Evolutionary conservation across 2,797 vertebrate genomes (phyloP).

Genomic region (Taeniopygia guttata): DNA sequence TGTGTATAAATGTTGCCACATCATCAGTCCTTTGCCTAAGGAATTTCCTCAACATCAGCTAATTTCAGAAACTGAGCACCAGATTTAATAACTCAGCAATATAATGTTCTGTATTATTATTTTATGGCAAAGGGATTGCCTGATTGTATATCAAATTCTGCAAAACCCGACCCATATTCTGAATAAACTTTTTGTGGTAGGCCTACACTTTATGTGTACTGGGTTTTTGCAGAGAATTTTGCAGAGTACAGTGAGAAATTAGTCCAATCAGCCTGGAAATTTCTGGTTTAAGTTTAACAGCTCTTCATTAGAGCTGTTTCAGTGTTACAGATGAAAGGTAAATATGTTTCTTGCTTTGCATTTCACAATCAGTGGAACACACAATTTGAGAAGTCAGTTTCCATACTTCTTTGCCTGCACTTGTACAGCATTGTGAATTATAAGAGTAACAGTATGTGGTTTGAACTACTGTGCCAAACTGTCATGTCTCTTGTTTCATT

Average conservation of each 20-base stretch:
- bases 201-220: neutral
- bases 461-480: neutral
- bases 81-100: neutral
- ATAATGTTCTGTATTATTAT: neutral
- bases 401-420: neutral
- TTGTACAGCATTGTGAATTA: neutral
- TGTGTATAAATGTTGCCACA: neutral
- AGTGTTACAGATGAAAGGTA: neutral
- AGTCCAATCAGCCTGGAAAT: neutral
- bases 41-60: slow-evolving; percentile 21
- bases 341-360: neutral
- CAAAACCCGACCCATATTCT: neutral
- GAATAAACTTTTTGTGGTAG: neutral
- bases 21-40: neutral
- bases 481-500: neutral
- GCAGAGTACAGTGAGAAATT: neutral
- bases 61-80: neutral
- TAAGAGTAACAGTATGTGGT: neutral
- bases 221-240: neutral
- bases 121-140: neutral
- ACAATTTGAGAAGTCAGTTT: neutral
- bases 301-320: neutral
- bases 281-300: neutral
- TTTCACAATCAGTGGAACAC: neutral
- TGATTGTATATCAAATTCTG: neutral